phyloP scores from a whole-genome alignment of 2,113 vertebrate genomes.

The Ellobius talpinus region DNA sequence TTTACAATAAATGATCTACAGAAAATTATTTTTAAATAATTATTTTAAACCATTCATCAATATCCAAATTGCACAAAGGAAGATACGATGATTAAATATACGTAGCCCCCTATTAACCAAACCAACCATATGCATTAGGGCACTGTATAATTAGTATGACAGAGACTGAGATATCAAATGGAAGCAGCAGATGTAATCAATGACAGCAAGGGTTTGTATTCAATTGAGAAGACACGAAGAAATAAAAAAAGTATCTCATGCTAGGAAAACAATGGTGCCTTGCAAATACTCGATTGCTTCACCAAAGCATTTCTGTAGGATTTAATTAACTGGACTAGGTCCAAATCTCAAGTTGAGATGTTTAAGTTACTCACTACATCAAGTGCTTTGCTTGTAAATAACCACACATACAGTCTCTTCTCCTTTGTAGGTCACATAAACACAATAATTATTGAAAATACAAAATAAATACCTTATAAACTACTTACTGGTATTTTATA shows the following conservation, averaged over 20 bases:
- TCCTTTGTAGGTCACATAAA: neutral
- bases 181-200: neutral
- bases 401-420: neutral
- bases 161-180: neutral
- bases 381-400: neutral
- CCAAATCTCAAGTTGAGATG: conserved; percentile 9
- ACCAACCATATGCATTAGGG: too few species aligned
- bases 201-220: neutral
- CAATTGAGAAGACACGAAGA: neutral
- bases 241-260: neutral
- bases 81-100: neutral
- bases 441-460: neutral
- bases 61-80: neutral
- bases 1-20: neutral
- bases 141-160: too few species aligned
- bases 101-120: neutral
- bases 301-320: neutral
- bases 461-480: neutral
- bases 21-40: neutral
- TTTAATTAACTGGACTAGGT: neutral
- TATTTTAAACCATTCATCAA: neutral
- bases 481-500: neutral
- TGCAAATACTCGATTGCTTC: neutral
- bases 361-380: conserved; percentile 4
- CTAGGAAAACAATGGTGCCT: neutral